A percentile compares a stretch with the other conserved stretches of the same genome.
These are phyloP conservation scores for Lates japonicus DNA, from an alignment of 2,797 vertebrate genomes.

Conservation along the genomic window DNA sequence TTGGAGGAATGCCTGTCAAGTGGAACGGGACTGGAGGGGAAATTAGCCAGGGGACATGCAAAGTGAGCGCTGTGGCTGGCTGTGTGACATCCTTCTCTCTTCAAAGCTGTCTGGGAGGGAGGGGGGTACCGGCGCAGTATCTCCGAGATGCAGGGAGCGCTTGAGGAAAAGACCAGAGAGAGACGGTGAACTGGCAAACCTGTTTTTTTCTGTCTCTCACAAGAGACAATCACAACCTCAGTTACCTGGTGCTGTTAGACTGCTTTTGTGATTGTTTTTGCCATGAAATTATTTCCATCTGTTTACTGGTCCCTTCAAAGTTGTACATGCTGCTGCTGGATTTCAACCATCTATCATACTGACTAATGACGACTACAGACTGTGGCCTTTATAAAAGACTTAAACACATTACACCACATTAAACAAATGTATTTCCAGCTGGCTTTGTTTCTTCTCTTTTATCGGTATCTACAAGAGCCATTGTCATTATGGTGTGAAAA, in stretches of 20 bases:
- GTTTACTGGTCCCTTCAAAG: background rate
- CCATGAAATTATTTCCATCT: background rate
- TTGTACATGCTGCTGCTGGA: background rate
- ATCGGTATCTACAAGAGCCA: background rate
- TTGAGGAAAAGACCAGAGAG: slow-evolving; percentile 47
- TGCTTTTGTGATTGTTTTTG: slow-evolving; percentile 3
- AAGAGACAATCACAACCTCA: slow-evolving; percentile 11
- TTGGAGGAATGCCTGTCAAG: slow-evolving; percentile 74
- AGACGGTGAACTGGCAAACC: slow-evolving; percentile 35
- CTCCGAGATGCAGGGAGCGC: slow-evolving; percentile 49
- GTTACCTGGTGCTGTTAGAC: background rate
- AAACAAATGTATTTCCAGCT: background rate
- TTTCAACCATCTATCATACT: background rate
- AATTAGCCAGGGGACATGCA: slow-evolving; percentile 79
- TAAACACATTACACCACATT: background rate
- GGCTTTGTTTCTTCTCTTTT: background rate
- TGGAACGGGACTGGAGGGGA: slow-evolving; percentile 73
- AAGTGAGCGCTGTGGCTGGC: slow-evolving; percentile 55
- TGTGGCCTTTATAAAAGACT: background rate
- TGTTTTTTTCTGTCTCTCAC: slow-evolving; percentile 6
- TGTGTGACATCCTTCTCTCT: slow-evolving; percentile 67
- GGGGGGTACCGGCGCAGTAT: slow-evolving; percentile 38
- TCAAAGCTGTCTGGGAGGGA: slow-evolving; percentile 50
- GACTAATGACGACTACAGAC: background rate
- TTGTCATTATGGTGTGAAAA: background rate